Conservation (phyloP, 2,113 vertebrate species). For the Rhizomys pruinosus region DNA sequence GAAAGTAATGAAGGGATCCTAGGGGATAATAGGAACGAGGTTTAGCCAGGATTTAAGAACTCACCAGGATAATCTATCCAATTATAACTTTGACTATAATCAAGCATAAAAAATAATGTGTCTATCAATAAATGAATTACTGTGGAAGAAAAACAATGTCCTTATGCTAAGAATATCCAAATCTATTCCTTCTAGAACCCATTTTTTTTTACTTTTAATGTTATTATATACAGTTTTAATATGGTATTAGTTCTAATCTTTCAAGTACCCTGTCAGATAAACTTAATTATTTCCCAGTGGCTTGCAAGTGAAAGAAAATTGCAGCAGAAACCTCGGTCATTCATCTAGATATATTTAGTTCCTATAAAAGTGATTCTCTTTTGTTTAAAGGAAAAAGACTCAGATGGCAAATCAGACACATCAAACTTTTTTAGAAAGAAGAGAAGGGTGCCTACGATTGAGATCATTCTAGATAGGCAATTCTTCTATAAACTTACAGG, state of each 20-base stretch:
- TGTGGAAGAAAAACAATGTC: slow-evolving; percentile 35
- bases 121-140: slow-evolving; percentile 64
- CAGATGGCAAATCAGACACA: background rate
- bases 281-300: slow-evolving; percentile 67
- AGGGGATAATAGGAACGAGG: slow-evolving; percentile 57
- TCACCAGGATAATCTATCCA: slow-evolving; percentile 59
- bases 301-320: slow-evolving; percentile 59
- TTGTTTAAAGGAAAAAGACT: slow-evolving; percentile 10
- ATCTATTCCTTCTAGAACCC: slow-evolving; percentile 9
- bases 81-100: slow-evolving; percentile 60
- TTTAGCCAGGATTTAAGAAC: slow-evolving; percentile 67
- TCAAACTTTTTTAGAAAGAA: background rate
- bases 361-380: slow-evolving; percentile 10
- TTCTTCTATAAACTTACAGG: background rate
- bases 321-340: slow-evolving; percentile 13
- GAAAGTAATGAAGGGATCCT: slow-evolving; percentile 54
- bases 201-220: slow-evolving; percentile 56
- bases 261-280: slow-evolving; percentile 69
- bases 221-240: slow-evolving; percentile 60
- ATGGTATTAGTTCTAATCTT: slow-evolving; percentile 67
- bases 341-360: slow-evolving; percentile 42
- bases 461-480: background rate
- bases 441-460: background rate
- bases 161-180: slow-evolving; percentile 29
- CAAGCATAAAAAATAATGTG: slow-evolving; percentile 56